A percentile compares a stretch with the other conserved stretches of the same genome.
phyloP scores from a whole-genome alignment of 2,113 vertebrate genomes.

The Misgurnus anguillicaudatus region DNA sequence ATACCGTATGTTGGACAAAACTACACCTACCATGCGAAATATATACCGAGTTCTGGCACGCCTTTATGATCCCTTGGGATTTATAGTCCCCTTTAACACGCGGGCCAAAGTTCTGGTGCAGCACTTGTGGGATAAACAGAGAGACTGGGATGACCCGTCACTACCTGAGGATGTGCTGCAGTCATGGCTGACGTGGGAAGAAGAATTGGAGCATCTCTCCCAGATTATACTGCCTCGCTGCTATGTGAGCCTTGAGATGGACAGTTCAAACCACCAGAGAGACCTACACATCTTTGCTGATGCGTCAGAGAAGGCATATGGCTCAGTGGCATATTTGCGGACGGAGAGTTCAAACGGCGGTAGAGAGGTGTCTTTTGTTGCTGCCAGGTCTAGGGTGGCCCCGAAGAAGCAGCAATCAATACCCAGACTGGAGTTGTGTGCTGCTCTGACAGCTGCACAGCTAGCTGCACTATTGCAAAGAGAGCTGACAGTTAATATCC shows the following conservation, averaged over 20 bases:
- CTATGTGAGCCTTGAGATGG: not conserved
- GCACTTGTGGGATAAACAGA: not conserved
- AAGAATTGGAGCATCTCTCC: too few relatives aligned
- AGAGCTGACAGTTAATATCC: conserved; percentile 19
- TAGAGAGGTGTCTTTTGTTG: not conserved
- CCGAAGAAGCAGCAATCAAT: conserved; percentile 2
- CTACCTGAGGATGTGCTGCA: not conserved
- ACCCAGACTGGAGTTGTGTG: conserved; percentile 5
- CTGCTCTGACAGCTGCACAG: conserved; percentile 26
- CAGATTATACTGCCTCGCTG: not conserved
- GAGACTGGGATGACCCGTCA: not conserved
- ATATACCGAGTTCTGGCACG: conserved; percentile 39
- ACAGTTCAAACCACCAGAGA: not conserved
- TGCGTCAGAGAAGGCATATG: not conserved
- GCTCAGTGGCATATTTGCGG: not conserved
- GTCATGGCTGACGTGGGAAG: not conserved
- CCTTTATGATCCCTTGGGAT: conserved; percentile 42
- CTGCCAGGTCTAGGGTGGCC: conserved; percentile 1
- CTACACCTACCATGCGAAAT: not conserved
- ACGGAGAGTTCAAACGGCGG: not conserved
- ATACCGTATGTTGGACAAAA: not conserved
- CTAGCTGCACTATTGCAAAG: not conserved
- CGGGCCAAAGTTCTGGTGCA: not conserved
- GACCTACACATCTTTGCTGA: not conserved
- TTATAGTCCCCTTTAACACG: conserved; percentile 28